These are phyloP conservation scores for Hippocampus zosterae DNA, from an alignment of 2,113 vertebrate species.

Conservation along the genomic window DNA sequence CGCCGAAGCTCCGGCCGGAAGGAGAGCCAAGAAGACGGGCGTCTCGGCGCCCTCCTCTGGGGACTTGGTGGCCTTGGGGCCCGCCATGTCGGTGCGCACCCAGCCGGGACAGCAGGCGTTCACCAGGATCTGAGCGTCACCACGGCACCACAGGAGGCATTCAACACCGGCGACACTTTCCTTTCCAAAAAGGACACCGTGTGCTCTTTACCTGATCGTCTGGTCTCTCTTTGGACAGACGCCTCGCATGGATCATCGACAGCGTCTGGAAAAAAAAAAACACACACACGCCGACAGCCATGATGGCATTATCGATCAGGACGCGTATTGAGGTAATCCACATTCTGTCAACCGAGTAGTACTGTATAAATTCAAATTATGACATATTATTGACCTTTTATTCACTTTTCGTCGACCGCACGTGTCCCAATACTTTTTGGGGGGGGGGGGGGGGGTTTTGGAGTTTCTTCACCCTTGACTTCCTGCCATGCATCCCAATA, in stretches of 20 bases:
- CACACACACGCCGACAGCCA: background rate
- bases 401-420: too few species aligned
- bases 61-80: conserved; percentile 77
- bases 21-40: conserved; percentile 82
- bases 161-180: background rate
- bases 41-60: conserved; percentile 87
- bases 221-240: conserved; percentile 69
- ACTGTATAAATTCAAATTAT: background rate
- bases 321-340: background rate
- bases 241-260: conserved; percentile 81
- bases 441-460: too few species aligned
- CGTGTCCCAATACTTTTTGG: too few species aligned
- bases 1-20: conserved; percentile 70
- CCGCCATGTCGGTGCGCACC: conserved; percentile 88
- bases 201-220: conserved; percentile 61
- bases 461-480: too few species aligned
- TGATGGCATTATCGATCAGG: background rate
- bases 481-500: too few species aligned
- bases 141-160: too few species aligned
- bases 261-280: conserved; percentile 57
- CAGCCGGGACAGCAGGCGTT: conserved; percentile 94
- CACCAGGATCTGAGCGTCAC: conserved; percentile 71
- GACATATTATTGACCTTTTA: too few species aligned
- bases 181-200: background rate
- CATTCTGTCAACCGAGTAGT: too few species aligned